A percentile compares a stretch with the other conserved stretches of the same genome.
Conservation (phyloP, 2,797 vertebrate species). For the Anguilla anguilla region DNA sequence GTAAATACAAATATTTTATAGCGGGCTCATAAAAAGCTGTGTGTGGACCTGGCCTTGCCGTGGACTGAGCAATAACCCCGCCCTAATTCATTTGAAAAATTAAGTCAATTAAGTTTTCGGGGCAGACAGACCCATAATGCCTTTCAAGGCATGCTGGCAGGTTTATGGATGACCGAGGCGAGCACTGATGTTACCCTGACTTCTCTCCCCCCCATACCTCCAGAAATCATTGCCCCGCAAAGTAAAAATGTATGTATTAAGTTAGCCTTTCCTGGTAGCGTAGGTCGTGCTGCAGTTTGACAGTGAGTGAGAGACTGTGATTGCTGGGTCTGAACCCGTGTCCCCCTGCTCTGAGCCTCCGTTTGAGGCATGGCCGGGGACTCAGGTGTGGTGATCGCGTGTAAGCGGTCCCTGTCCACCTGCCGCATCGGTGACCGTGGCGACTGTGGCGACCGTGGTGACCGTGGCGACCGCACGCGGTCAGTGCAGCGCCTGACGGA, state of each 20-base stretch:
- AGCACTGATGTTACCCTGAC: slow-evolving; percentile 56
- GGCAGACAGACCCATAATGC: slow-evolving; percentile 44
- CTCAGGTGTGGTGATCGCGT: background rate
- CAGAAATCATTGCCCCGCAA: slow-evolving; percentile 28
- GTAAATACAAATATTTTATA: slow-evolving; percentile 85
- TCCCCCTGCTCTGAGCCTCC: background rate
- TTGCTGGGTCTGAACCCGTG: background rate
- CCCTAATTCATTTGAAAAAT: slow-evolving; percentile 57
- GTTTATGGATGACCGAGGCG: slow-evolving; percentile 62
- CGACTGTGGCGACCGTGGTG: background rate
- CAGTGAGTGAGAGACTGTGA: background rate
- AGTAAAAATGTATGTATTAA: background rate
- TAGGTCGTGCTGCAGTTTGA: background rate
- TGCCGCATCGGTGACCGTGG: background rate
- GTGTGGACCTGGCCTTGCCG: slow-evolving; percentile 50
- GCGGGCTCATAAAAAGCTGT: slow-evolving; percentile 69
- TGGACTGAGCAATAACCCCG: slow-evolving; percentile 46
- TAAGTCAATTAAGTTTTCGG: slow-evolving; percentile 59
- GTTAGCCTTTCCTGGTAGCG: background rate
- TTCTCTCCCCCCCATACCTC: slow-evolving; percentile 30
- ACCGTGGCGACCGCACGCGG: background rate
- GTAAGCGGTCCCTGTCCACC: background rate
- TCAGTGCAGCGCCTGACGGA: background rate
- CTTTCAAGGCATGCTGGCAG: slow-evolving; percentile 48
- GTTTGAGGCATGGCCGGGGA: background rate